These are phyloP conservation scores for Zosterops hypoxanthus DNA, from an alignment of 2,113 vertebrate species.

Conservation along the genomic window DNA sequence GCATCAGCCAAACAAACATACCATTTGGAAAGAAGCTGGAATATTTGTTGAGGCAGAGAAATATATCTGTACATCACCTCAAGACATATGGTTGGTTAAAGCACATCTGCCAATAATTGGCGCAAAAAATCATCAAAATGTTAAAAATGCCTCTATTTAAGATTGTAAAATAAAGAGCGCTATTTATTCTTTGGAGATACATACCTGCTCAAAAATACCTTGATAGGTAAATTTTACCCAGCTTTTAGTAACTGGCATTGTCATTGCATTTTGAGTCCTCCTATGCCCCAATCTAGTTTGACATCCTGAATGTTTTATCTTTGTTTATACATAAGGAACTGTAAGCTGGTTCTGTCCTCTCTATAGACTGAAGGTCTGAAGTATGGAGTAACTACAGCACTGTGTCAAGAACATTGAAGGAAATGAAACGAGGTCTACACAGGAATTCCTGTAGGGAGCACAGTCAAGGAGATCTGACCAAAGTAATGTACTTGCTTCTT, in stretches of 20 bases:
- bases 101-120: slow-evolving; percentile 38
- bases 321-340: background rate
- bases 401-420: background rate
- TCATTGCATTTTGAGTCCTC: background rate
- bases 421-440: background rate
- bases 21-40: slow-evolving; percentile 51
- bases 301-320: background rate
- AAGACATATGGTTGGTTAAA: slow-evolving; percentile 37
- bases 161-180: background rate
- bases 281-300: background rate
- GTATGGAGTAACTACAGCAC: background rate
- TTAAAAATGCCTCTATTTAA: background rate
- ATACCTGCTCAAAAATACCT: background rate
- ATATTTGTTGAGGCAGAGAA: slow-evolving; percentile 16
- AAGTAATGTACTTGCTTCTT: background rate
- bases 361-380: background rate
- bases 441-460: background rate
- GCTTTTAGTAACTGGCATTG: background rate
- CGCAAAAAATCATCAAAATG: slow-evolving; percentile 5
- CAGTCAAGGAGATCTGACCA: background rate
- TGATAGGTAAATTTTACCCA: background rate
- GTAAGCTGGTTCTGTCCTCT: background rate
- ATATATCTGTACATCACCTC: background rate
- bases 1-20: slow-evolving; percentile 58
- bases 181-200: background rate